These are phyloP conservation scores for Drosophila sp. DNA, from an alignment of 1,140 invertebrate species.

Conservation along the genomic window DNA sequence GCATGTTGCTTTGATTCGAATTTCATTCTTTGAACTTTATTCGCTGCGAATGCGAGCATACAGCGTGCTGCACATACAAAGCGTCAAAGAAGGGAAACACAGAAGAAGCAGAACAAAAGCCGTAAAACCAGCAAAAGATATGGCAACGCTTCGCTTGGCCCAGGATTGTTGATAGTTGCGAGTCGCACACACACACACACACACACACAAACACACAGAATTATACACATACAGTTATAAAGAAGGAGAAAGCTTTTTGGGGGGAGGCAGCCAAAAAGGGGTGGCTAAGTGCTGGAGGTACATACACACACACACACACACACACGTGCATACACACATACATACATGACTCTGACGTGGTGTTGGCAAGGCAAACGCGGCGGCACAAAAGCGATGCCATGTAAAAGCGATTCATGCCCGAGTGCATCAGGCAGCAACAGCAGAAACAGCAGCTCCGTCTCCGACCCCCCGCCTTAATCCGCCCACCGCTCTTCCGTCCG, in stretches of 20 bases:
- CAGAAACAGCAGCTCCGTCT: constrained; percentile 8
- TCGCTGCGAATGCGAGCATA: constrained; percentile 32
- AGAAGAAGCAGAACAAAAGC: constrained; percentile 37
- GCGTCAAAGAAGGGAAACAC: constrained; percentile 23
- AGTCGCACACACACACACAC: constrained; percentile 8
- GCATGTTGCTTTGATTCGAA: constrained; percentile 7
- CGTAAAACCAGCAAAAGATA: constrained; percentile 52
- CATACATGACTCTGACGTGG: constrained; percentile 11
- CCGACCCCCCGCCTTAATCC: background rate
- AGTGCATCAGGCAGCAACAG: constrained; percentile 51
- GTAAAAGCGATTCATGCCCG: constrained; percentile 76
- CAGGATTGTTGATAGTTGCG: constrained; percentile 69
- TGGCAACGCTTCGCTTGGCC: constrained; percentile 65
- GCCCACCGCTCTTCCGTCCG: background rate
- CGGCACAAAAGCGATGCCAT: constrained; percentile 67
- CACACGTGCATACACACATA: background rate
- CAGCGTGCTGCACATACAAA: constrained; percentile 17
- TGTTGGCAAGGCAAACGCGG: constrained; percentile 22
- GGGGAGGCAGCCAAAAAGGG: constrained; percentile 23
- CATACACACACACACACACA: constrained; percentile 23
- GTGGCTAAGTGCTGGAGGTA: constrained; percentile 26
- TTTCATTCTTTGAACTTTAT: constrained; percentile 13
- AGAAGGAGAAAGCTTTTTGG: constrained; percentile 30
- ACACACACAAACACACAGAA: constrained; percentile 12
- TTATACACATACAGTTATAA: background rate